Percentiles rank a stretch among this genome's conserved stretches.
Conservation (phyloP, 2,113 vertebrate genomes). For the Brachyhypopomus occidentalis region DNA sequence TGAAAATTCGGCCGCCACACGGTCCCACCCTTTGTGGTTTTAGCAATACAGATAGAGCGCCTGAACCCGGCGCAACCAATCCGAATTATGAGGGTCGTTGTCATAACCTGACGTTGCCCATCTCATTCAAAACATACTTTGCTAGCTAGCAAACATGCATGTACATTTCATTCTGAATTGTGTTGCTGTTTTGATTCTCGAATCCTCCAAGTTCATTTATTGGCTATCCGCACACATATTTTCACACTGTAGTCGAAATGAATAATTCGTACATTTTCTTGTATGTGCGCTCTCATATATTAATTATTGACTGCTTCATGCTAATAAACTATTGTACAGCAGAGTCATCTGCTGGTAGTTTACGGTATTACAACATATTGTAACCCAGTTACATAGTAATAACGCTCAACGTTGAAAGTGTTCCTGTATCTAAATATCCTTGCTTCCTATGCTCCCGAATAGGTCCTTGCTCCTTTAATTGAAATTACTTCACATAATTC, state of each 20-base stretch:
- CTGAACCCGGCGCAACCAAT: not conserved
- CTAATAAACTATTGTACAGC: constrained; percentile 42
- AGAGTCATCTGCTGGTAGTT: constrained; percentile 61
- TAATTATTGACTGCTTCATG: not conserved
- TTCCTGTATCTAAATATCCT: constrained; percentile 2
- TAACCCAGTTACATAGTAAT: constrained; percentile 1
- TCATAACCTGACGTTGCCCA: not conserved
- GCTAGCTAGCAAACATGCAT: too few species aligned
- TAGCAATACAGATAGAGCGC: not conserved
- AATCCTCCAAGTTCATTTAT: too few species aligned
- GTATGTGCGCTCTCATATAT: not conserved
- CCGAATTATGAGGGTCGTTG: not conserved
- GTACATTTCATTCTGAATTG: too few species aligned
- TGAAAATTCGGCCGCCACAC: not conserved
- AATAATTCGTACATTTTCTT: not conserved
- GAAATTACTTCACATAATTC: not conserved
- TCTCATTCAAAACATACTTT: too few species aligned
- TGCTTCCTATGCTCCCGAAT: not conserved
- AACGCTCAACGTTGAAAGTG: constrained; percentile 1
- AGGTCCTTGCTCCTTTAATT: not conserved
- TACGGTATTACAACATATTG: not conserved
- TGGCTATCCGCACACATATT: too few species aligned
- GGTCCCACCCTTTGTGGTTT: not conserved
- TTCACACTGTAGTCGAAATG: not conserved
- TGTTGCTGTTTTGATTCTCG: too few species aligned